Evolutionary conservation across 2,888 invertebrate species (phyloP), one percentile per base, ranked within the genome.

Genomic region (Cosmia trapezina): DNA sequence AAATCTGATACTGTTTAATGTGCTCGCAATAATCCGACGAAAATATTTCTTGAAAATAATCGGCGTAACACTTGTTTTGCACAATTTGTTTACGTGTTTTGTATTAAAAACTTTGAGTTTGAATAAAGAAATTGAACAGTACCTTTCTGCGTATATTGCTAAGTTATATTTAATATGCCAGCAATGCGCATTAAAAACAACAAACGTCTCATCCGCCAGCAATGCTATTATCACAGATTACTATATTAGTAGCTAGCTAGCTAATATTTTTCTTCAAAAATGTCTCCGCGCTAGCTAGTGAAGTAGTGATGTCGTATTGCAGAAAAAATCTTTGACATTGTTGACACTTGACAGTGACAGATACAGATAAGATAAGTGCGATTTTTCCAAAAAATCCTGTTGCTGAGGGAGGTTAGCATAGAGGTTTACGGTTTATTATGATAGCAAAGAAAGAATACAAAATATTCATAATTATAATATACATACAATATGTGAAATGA

Each of bases 271-370:
- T 47, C 19, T 37, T 12, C n/a, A 78, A 70, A 70, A 70, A 61
- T 69, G 41, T 43, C 74, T 41, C 19, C 47, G 19, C 28, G 19
- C 19, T 62, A 75, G 19, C 19, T 62, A 75, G 53, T 75, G 76
- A 28, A 28, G 1, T 28, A 28, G 28, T 28, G 28, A 28, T 28
- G 28, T 53, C 37, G 62, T 73, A 28, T 43, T 9, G 45, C 9
- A 70, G 2, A 22, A 56, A 37, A 53, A 37, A 28, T 22, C 8
- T 28, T 28, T 49, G 28, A 57, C 47, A 49, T 28, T n/a, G 28
- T 41, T 56, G 70, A 71, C 70, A 71, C n/a, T 41, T 56, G 70
- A 71, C 70, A 71, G 14, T 70, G 54, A 70, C 70, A 49, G 47
- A 6, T 28, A 70, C 70, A 49, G 47, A 6, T 28, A n/a, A 22